Conservation (phyloP, 2,797 vertebrate species). For the Rachycentron canadum region DNA sequence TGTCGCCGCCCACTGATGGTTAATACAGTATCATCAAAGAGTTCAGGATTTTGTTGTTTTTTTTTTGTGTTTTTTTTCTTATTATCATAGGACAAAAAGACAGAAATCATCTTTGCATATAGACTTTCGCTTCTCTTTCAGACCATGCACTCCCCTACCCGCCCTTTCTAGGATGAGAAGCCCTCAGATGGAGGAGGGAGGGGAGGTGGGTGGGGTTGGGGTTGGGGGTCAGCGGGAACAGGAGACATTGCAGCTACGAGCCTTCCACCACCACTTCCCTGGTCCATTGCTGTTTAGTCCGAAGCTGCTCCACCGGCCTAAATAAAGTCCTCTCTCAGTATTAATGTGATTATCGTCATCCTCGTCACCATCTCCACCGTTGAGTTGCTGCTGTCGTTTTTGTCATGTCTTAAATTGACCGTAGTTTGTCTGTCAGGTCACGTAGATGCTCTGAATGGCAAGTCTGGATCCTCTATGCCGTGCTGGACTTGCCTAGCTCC, state of each 20-base stretch:
- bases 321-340: constrained; percentile 64
- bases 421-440: constrained; percentile 77
- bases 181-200: constrained; percentile 37
- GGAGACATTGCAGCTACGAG: constrained; percentile 80
- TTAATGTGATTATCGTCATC: constrained; percentile 69
- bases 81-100: constrained; percentile 76
- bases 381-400: constrained; percentile 41
- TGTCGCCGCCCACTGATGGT: constrained; percentile 68
- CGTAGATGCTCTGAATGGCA: constrained; percentile 69
- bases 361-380: constrained; percentile 33
- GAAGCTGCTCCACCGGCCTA: background rate
- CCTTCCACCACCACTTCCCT: constrained; percentile 76
- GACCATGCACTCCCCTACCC: constrained; percentile 84
- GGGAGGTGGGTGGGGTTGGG: constrained; percentile 66
- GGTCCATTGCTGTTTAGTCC: constrained; percentile 54
- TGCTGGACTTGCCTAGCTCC: constrained; percentile 96
- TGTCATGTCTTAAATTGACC: constrained; percentile 81
- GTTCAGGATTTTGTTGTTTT: constrained; percentile 61
- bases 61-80: constrained; percentile 56
- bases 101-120: constrained; percentile 88
- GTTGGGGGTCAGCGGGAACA: constrained; percentile 61
- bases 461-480: constrained; percentile 86
- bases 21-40: constrained; percentile 76
- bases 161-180: constrained; percentile 72
- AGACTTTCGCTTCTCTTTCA: constrained; percentile 86